Percentiles rank a stretch among this genome's conserved stretches.
phyloP scores from a whole-genome alignment of 2,113 vertebrate species.

The Semicossyphus pulcher region DNA sequence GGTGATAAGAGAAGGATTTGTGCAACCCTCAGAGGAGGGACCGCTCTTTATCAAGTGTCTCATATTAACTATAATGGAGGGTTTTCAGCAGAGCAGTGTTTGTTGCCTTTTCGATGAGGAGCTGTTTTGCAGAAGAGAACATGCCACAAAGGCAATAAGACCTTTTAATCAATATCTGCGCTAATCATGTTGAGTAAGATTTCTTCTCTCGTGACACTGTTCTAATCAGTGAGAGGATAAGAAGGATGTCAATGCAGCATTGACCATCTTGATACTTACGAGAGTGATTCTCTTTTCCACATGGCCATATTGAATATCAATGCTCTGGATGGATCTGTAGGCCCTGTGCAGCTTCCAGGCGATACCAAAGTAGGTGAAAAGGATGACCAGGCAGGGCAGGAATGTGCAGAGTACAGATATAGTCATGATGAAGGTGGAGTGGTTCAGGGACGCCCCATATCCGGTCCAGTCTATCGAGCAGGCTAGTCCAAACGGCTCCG shows the following conservation, averaged over 20 bases:
- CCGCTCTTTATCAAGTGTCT: too few relatives aligned
- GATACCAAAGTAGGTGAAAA: constrained; percentile 83
- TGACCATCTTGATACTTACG: constrained; percentile 72
- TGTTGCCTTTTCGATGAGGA: too few relatives aligned
- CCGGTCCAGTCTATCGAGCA: constrained; percentile 87
- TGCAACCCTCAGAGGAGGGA: too few relatives aligned
- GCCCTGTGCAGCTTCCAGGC: constrained; percentile 87
- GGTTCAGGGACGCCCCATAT: constrained; percentile 79
- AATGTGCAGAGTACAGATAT: constrained; percentile 85
- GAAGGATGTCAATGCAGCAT: background rate
- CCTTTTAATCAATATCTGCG: background rate
- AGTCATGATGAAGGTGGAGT: constrained; percentile 83
- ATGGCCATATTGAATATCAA: constrained; percentile 76
- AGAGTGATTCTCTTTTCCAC: constrained; percentile 85
- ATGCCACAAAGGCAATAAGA: too few relatives aligned
- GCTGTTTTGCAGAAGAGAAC: too few relatives aligned
- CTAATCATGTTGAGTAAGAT: background rate
- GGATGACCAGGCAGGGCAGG: constrained; percentile 80
- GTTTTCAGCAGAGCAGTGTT: too few relatives aligned
- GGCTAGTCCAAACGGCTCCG: constrained; percentile 86
- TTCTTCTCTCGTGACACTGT: background rate
- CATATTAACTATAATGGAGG: too few relatives aligned
- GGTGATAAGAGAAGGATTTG: too few relatives aligned
- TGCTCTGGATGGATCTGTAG: constrained; percentile 82
- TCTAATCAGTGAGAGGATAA: background rate